Conservation (phyloP, 2,888 invertebrate species). For the Agonopterix subpropinquella region DNA sequence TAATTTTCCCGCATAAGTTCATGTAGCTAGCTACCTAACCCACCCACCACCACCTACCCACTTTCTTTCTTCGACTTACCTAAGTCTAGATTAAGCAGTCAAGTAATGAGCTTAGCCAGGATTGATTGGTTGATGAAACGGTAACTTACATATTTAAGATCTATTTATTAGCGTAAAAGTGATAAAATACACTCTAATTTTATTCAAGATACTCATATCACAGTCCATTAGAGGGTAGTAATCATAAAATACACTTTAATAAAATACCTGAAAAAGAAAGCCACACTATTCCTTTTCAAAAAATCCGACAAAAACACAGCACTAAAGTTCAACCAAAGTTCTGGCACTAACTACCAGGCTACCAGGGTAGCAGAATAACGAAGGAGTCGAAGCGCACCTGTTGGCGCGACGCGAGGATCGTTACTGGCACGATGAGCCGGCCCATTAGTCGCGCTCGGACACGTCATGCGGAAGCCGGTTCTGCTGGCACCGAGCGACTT, state of each 20-base stretch:
- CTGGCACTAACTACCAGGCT: constrained; percentile 20
- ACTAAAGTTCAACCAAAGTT: neutral
- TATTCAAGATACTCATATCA: too few relatives aligned
- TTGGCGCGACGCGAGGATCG: constrained; percentile 63
- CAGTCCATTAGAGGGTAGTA: too few relatives aligned
- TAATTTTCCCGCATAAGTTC: too few relatives aligned
- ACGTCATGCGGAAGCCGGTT: constrained; percentile 73
- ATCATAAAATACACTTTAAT: neutral
- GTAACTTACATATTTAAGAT: too few relatives aligned
- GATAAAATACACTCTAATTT: too few relatives aligned
- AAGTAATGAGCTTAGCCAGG: too few relatives aligned
- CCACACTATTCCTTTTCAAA: neutral
- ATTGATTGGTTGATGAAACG: too few relatives aligned
- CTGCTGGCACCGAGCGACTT: constrained; percentile 28
- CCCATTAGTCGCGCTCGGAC: constrained; percentile 58
- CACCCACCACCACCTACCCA: too few relatives aligned
- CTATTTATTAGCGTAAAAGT: too few relatives aligned
- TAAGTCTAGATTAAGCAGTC: too few relatives aligned
- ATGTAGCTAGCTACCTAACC: too few relatives aligned
- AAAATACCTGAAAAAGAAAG: neutral
- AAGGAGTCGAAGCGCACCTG: constrained; percentile 55
- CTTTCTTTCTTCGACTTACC: too few relatives aligned
- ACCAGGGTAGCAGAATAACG: constrained; percentile 43
- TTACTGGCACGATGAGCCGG: constrained; percentile 56
- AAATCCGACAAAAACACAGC: neutral